Base-by-base conservation (phyloP, 2,797 vertebrate species). In the Lutjanus campechanus region DNA sequence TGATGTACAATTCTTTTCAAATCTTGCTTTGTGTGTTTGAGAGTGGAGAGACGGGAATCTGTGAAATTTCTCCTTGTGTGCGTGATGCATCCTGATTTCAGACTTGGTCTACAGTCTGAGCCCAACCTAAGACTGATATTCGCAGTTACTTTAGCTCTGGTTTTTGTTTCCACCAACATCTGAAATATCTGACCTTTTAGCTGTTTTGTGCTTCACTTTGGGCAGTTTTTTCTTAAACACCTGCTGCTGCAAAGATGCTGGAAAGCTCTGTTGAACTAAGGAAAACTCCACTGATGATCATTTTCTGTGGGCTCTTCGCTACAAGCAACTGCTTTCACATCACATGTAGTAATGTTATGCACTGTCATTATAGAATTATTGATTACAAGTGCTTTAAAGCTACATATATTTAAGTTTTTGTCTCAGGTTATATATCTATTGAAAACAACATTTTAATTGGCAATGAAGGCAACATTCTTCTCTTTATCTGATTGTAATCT, bases 401-500 rank as follows among this genome's bases (percentile, higher is more conserved):
- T 75, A 64, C 8, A 46, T 36, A 36, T 53, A 53, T 65, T 67
- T 54, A 10, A 66, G 11, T 75, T 67, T 53, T 4, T 65, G 10
- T 36, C 78, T 67, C 46, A 71, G 65, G 29, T 69, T 44, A 76
- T 44, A 75, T n/a, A n/a, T 83, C 43, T 43, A 36, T 36, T 63
- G 22, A 63, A 22, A 69, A 54, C 16, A 68, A 59, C 59, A 71
- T 41, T 62, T 77, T 44, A 69, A 59, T 46, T 10, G 22, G 2
- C 55, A 15, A 15, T 20, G 2, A 55, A 63, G 51, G 47, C 55
- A 63, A 64, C 36, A 29, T 22, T 7, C n/a, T 65, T 40, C 65
- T 69, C 47, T n/a, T n/a, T 9, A 47, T 11, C 62, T 77, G 60
- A 78, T 74, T 76, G 69, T 56, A 75, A 81, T 85, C 76, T 78